Conservation (phyloP, 2,113 vertebrate species). For the Platysternon megacephalum region DNA sequence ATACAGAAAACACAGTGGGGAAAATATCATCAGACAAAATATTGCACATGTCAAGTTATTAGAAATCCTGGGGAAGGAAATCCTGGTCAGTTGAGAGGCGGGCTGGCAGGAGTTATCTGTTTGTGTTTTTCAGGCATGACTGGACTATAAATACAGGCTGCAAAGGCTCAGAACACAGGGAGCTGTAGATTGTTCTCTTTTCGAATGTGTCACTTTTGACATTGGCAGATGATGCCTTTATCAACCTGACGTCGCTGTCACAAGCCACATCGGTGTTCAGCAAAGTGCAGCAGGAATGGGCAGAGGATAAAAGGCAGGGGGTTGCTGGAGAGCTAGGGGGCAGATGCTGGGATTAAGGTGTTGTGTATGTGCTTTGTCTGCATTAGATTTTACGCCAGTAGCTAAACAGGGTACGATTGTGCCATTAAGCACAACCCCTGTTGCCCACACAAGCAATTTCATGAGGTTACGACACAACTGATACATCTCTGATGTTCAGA, state of each 20-base stretch:
- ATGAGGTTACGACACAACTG: neutral
- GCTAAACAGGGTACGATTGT: neutral
- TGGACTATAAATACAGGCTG: slow-evolving; percentile 53
- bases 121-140: slow-evolving; percentile 30
- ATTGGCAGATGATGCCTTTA: neutral
- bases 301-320: neutral
- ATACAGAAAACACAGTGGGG: neutral
- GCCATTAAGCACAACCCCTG: neutral
- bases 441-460: slow-evolving; percentile 35
- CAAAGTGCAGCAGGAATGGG: neutral
- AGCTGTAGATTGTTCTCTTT: neutral
- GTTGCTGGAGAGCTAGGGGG: neutral
- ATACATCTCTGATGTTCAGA: neutral
- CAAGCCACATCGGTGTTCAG: rapidly evolving
- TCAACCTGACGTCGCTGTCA: neutral
- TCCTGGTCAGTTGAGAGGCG: neutral
- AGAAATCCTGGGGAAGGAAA: neutral
- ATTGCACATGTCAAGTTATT: neutral
- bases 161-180: neutral
- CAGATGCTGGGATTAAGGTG: slow-evolving; percentile 9
- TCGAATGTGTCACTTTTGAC: neutral
- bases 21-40: slow-evolving; percentile 8
- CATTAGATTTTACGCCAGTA: neutral
- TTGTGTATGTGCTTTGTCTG: neutral
- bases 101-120: slow-evolving; percentile 25